A percentile compares a stretch with the other conserved stretches of the same genome.
These are phyloP conservation scores for Enteromius unitaeniatus DNA, from an alignment of 2,797 vertebrate species.

Conservation along the genomic window DNA sequence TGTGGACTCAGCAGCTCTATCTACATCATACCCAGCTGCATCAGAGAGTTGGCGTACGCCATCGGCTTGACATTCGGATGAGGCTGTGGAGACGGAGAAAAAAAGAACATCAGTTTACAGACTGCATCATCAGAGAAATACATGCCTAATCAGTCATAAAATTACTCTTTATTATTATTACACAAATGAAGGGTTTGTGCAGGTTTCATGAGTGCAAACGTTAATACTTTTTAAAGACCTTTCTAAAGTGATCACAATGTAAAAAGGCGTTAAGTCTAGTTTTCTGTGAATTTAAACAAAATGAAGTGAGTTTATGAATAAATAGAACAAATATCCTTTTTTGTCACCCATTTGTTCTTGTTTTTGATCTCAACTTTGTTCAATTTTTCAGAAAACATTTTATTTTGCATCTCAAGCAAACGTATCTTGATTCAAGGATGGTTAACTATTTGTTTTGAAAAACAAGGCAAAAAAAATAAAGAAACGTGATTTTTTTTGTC, in stretches of 20 bases:
- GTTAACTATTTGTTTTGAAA: neutral
- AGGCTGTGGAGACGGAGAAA: slow-evolving; percentile 80
- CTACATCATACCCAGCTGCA: slow-evolving; percentile 96
- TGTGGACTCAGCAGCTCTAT: slow-evolving; percentile 73
- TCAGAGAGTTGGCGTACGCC: slow-evolving; percentile 92
- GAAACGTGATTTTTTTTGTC: neutral
- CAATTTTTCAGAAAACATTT: neutral
- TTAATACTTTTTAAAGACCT: neutral
- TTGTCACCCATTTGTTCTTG: neutral
- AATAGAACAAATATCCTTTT: neutral
- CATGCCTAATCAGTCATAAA: neutral
- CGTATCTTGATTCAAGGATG: neutral
- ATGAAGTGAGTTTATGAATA: neutral
- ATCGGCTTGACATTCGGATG: slow-evolving; percentile 96
- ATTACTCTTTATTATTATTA: neutral
- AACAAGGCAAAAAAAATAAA: neutral
- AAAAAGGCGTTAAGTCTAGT: neutral
- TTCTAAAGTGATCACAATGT: neutral
- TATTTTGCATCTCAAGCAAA: neutral
- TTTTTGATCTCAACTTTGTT: neutral
- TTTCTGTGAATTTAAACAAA: neutral
- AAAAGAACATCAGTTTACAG: neutral
- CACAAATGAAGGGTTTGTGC: neutral
- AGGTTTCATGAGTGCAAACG: neutral
- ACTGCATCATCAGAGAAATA: neutral